Base-by-base conservation (phyloP, 2,888 invertebrate species). In the Oegoconia quadripuncta region DNA sequence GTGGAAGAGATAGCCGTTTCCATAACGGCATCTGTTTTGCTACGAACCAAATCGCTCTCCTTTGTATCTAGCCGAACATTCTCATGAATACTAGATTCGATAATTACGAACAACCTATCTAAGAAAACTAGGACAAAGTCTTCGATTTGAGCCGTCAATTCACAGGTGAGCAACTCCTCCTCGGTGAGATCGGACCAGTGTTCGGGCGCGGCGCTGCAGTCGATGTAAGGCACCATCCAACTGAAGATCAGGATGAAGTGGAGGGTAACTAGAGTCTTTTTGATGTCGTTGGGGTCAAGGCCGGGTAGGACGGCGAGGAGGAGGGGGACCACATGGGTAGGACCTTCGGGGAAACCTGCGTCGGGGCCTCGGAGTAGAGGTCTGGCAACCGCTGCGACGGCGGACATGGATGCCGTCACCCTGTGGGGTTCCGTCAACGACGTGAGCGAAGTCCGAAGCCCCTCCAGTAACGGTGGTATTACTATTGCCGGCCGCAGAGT, bases 391-490 rank as follows among this genome's bases (percentile, higher is more conserved):
- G 93, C 89, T 1, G 91, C 90, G 18, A 93, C 90, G 34, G 92
- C 92, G 39, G 90, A 89, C 89, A 95, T 90, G 0, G 93, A 90
- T 1, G 93, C 91, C 0, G 93, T 93, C 9, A 93, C 88, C 71
- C 93, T 92, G 67, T 97, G 96, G 0, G 97, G 97, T 72, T 98
- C 97, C 0, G 95, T 96, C 22, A 97, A 74, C 1, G 95, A 95
- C 58, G 95, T 95, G 64, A 97, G 79, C 0, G 95, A 92, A 1
- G 92, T 90, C 66, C 93, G 93, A 39, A 97, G 88, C 72, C 91
- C 91, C 46, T 97, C 96, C 39, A 98, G 70, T 9, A 97, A 88
- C 30, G 93, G 91, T 0, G 97, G 97, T 33, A 97, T 90, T 2
- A 97, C 93, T 13, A 95, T 76, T 43, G 93, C 93, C 0, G 97